Conservation (phyloP, 2,888 invertebrate genomes). For the Chloroclystis v-ata region DNA sequence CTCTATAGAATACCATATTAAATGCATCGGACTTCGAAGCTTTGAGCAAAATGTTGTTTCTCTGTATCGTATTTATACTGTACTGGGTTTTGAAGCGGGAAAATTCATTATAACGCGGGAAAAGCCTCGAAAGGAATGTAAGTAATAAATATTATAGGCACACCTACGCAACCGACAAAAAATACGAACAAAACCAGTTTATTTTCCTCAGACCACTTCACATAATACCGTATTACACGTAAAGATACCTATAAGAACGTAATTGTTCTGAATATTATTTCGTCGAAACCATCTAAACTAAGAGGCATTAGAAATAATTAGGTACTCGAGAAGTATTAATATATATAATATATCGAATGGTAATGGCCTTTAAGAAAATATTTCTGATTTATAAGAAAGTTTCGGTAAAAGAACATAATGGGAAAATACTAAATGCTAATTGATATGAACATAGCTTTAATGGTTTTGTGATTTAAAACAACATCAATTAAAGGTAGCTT, state of each 20-base stretch:
- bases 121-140: too few species aligned
- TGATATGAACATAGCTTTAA: too few species aligned
- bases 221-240: not conserved
- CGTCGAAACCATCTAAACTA: not conserved
- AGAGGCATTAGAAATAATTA: not conserved
- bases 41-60: not conserved
- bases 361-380: not conserved
- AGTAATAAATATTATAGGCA: not conserved
- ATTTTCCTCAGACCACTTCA: not conserved
- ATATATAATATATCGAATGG: too few species aligned
- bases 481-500: too few species aligned
- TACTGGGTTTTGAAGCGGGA: too few species aligned
- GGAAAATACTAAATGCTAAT: too few species aligned
- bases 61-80: not conserved
- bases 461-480: too few species aligned
- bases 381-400: not conserved
- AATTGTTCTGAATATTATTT: not conserved
- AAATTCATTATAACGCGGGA: too few species aligned
- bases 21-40: constrained; percentile 2
- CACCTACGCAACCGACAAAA: not conserved
- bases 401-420: too few species aligned
- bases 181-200: not conserved
- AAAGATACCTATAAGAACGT: not conserved
- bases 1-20: constrained; percentile 3
- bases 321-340: not conserved